These are phyloP conservation scores for Perizoma flavofasciatum DNA, from an alignment of 2,888 invertebrate species.

Conservation along the genomic window DNA sequence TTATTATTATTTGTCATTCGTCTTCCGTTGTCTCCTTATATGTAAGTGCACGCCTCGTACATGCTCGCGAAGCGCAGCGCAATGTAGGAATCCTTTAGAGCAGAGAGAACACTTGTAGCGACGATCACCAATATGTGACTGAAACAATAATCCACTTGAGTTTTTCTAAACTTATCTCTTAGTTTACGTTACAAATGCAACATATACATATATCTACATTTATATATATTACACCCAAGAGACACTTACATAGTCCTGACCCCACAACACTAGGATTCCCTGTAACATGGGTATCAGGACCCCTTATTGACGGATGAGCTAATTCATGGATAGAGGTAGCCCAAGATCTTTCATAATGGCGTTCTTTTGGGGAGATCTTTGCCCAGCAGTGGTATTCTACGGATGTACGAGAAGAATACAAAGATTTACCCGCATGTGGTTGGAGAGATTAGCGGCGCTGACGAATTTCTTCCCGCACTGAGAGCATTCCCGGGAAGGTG, in stretches of 20 bases:
- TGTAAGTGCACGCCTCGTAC: slow-evolving; percentile 27
- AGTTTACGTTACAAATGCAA: too few species aligned
- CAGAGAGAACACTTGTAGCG: slow-evolving; percentile 35
- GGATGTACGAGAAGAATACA: background rate
- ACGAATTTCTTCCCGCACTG: slow-evolving; percentile 38
- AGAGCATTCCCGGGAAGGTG: slow-evolving; percentile 29
- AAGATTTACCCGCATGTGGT: slow-evolving; percentile 33
- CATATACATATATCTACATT: too few species aligned
- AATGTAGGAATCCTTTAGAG: slow-evolving; percentile 32
- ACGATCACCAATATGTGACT: slow-evolving; percentile 36
- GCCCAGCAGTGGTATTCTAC: background rate
- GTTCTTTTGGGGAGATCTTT: too few species aligned
- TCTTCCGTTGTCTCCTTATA: slow-evolving; percentile 14
- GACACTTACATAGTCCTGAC: too few species aligned
- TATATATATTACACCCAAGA: too few species aligned
- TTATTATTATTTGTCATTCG: background rate
- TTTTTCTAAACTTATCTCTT: too few species aligned
- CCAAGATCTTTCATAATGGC: too few species aligned
- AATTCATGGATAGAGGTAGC: too few species aligned
- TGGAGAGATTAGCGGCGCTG: slow-evolving; percentile 35
- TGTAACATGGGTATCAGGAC: too few species aligned
- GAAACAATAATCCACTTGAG: background rate
- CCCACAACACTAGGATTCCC: too few species aligned
- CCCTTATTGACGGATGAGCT: too few species aligned
- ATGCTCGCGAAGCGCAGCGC: slow-evolving; percentile 31